Conservation (phyloP, 2,797 vertebrate species). For the Astyanax mexicanus region DNA sequence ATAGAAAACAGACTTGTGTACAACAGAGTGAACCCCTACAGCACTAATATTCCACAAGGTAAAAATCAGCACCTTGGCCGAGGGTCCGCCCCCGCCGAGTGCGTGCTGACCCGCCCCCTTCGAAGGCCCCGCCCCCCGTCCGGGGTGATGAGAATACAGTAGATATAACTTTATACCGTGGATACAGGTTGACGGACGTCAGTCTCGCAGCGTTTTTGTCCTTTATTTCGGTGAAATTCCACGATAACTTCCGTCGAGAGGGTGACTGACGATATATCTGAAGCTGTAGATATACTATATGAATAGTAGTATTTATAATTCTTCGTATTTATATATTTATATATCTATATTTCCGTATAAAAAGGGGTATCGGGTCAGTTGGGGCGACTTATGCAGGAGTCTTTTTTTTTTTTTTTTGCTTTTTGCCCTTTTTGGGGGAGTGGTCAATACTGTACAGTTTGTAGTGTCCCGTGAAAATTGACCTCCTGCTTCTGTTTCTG, state of each 20-base stretch:
- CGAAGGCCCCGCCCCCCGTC: constrained; percentile 65
- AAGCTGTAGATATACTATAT: constrained; percentile 81
- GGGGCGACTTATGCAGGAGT: constrained; percentile 70
- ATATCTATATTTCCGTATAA: constrained; percentile 84
- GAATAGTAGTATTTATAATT: constrained; percentile 81
- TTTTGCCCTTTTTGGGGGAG: too few relatives aligned
- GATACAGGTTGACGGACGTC: constrained; percentile 84
- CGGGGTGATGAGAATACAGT: constrained; percentile 85
- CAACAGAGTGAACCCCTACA: constrained; percentile 90
- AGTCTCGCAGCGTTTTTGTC: constrained; percentile 65
- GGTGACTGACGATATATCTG: constrained; percentile 78
- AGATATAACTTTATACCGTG: constrained; percentile 90
- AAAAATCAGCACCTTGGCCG: constrained; percentile 82
- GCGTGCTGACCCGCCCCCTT: constrained; percentile 74
- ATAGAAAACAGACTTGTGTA: constrained; percentile 96
- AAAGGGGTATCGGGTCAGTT: constrained; percentile 78
- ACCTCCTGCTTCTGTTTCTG: constrained; percentile 74
- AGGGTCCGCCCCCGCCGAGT: constrained; percentile 75
- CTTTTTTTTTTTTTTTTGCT: constrained; percentile 71
- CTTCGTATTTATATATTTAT: constrained; percentile 78
- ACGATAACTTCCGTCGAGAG: constrained; percentile 52
- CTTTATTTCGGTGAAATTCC: constrained; percentile 67
- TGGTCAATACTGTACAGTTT: constrained; percentile 83
- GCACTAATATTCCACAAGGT: constrained; percentile 91
- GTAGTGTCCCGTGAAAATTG: constrained; percentile 53